phyloP scores from a whole-genome alignment of 2,888 invertebrate genomes.

The Callinectes sapidus region DNA sequence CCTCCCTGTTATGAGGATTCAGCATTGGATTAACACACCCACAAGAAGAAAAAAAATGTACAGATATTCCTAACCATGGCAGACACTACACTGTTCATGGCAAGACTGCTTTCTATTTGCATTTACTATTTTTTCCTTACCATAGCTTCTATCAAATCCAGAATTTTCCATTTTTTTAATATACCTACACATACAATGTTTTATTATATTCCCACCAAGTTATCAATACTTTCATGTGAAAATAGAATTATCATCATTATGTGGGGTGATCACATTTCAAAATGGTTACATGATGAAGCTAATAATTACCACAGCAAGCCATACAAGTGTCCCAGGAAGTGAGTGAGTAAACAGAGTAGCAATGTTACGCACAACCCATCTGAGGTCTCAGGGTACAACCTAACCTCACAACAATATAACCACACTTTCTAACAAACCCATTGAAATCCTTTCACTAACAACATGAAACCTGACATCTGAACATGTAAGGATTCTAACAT shows the following conservation, averaged over 20 bases:
- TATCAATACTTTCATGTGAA: too few relatives aligned
- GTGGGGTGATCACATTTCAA: not conserved
- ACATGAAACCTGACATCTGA: not conserved
- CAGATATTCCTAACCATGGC: too few relatives aligned
- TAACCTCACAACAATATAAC: not conserved
- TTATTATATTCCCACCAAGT: not conserved
- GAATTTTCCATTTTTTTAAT: not conserved
- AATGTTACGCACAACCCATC: not conserved
- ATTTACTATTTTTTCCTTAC: too few relatives aligned
- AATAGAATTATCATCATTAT: too few relatives aligned
- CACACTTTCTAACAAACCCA: not conserved
- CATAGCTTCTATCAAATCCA: too few relatives aligned
- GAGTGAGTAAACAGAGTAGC: not conserved
- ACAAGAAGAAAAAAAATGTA: not conserved
- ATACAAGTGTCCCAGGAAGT: not conserved
- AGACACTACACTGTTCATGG: too few relatives aligned
- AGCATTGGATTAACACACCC: not conserved
- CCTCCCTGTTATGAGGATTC: too few relatives aligned
- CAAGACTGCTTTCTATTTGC: too few relatives aligned
- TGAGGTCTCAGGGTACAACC: not conserved
- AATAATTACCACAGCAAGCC: not conserved
- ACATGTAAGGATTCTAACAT: not conserved
- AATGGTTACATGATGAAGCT: not conserved
- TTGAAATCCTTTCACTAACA: not conserved
- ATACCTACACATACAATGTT: slow-evolving; percentile 24